phyloP scores from a whole-genome alignment of 2,888 invertebrate species.

The Bombylius major region DNA sequence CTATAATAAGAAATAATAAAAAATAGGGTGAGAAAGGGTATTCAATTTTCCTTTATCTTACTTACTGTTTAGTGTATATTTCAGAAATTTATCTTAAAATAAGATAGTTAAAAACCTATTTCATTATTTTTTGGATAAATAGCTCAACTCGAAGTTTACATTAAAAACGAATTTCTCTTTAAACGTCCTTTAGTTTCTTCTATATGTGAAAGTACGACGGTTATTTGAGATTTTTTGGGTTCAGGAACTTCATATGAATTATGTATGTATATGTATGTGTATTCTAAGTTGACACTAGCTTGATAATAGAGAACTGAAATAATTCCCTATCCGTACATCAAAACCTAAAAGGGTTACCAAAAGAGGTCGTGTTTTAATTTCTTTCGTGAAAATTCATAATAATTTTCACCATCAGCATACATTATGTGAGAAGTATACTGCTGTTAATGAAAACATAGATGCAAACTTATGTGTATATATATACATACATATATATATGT shows the following conservation, averaged over 20 bases:
- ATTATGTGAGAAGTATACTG: background rate
- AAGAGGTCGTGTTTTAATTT: slow-evolving; percentile 7
- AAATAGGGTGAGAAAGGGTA: background rate
- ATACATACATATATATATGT: background rate
- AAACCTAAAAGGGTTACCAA: slow-evolving; percentile 2
- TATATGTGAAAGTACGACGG: no score
- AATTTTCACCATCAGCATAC: slow-evolving; percentile 1
- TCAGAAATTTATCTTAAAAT: no score
- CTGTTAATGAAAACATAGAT: no score
- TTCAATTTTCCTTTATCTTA: no score
- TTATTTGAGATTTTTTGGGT: no score
- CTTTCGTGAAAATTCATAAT: slow-evolving; percentile 8
- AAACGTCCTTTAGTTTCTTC: no score
- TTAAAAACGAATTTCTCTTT: no score
- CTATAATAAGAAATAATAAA: slow-evolving; percentile 6
- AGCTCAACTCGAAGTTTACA: no score
- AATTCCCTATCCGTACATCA: background rate
- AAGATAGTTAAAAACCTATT: no score
- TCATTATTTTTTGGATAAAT: no score
- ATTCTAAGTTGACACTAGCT: background rate
- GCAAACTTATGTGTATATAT: no score
- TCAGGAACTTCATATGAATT: background rate
- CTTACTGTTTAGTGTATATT: no score
- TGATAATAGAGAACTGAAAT: background rate
- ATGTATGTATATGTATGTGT: background rate